These are phyloP conservation scores for Otus sunia DNA, from an alignment of 2,113 vertebrate species.

Conservation along the genomic window DNA sequence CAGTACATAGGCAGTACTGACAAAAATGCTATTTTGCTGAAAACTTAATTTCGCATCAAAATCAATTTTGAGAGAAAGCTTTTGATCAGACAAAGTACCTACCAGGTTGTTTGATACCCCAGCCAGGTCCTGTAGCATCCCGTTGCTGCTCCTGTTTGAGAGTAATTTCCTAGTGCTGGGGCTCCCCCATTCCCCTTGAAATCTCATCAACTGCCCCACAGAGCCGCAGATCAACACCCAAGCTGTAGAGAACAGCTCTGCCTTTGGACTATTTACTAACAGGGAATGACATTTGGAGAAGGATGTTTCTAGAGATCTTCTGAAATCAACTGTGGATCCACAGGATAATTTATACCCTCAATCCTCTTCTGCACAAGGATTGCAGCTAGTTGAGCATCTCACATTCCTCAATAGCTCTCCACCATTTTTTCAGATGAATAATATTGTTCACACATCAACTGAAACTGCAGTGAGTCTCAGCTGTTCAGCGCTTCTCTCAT, in stretches of 20 bases:
- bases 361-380: fast-evolving
- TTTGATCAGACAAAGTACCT: neutral
- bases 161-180: neutral
- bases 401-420: neutral
- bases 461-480: neutral
- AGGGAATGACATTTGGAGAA: neutral
- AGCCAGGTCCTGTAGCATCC: neutral
- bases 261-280: neutral
- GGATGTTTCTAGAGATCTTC: neutral
- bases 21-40: neutral
- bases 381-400: neutral
- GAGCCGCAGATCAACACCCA: neutral
- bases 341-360: neutral
- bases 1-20: neutral
- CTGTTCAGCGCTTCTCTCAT: neutral
- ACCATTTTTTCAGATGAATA: neutral
- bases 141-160: neutral
- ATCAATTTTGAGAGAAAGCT: neutral
- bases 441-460: neutral
- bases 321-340: neutral
- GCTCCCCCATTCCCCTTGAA: neutral
- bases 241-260: neutral
- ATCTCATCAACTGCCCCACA: neutral
- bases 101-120: neutral
- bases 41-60: neutral